Conservation (phyloP, 2,113 vertebrate species). For the Eurypyga helias region DNA sequence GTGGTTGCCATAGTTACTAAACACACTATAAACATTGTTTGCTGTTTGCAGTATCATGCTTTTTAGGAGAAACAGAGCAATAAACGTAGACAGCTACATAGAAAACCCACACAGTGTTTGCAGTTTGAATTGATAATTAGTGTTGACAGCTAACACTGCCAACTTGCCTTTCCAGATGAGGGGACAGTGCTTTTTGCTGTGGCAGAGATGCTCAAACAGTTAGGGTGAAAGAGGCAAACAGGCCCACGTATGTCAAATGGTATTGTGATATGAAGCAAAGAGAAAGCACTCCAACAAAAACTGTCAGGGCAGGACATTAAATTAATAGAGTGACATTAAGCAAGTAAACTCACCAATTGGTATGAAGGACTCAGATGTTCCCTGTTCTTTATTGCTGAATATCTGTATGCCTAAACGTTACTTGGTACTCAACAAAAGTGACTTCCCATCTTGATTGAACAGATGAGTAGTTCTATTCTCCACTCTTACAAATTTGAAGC, state of each 20-base stretch:
- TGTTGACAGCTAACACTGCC: background rate
- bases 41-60: background rate
- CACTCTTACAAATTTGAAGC: background rate
- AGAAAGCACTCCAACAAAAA: background rate
- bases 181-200: background rate
- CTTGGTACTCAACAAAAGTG: background rate
- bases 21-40: background rate
- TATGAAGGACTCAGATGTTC: background rate
- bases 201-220: background rate
- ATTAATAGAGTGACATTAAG: background rate
- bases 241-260: background rate
- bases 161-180: background rate
- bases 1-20: slow-evolving; percentile 43
- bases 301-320: background rate
- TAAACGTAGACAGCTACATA: background rate
- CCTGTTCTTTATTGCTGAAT: background rate
- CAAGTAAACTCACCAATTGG: background rate
- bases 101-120: background rate
- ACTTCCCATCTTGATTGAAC: background rate
- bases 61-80: background rate
- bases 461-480: background rate
- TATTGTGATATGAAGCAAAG: background rate
- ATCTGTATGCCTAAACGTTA: background rate
- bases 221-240: background rate
- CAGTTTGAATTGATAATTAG: background rate